Base-by-base conservation (phyloP, 2,797 vertebrate genomes). In the Sebastolobus altivelis region DNA sequence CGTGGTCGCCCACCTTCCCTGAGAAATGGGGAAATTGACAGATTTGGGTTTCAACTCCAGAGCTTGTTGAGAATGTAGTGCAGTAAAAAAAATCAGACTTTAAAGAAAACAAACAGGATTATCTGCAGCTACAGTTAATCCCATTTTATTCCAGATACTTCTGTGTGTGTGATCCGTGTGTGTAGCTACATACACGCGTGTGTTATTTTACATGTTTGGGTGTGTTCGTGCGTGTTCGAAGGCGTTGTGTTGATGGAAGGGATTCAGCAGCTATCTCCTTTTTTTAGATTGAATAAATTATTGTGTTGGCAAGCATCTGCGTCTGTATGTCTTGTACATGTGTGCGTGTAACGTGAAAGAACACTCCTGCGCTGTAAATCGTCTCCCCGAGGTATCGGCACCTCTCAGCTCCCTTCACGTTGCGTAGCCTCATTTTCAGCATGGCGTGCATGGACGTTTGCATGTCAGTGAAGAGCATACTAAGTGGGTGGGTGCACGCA, bases 91-190 rank as follows among this genome's bases (percentile, higher is more conserved):
- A 65, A 65, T 78, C 75, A 38, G 81, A 81, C 72, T 87, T 63
- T 8, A 12, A 65, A 83, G 79, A 77, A 83, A 89, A 91, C 88
- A 93, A 93, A 93, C 90, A 87, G 84, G 89, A 93, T 94, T 92
- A 93, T 80, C 81, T 70, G 67, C 38, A 88, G 83, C 73, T 66
- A 77, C 71, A 73, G 83, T 81, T 92, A 92, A 94, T 92, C 91
- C 88, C 31, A 81, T 91, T 92, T 86, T 84, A 87, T 82, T 86
- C 69, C 82, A 77, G 69, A 85, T 90, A 81, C 80, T 71, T 90
- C 72, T 60, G 33, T 72, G 70, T 73, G 65, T 73, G 65, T 76
- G 65, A 40, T 75, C 37, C 13, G 46, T 71, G 60, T 54, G 31
- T 62, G 22, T 61, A 4, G 49, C 14, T 65, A 4, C 65, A 11